Conservation (phyloP, 2,113 vertebrate species). For the Brienomyrus longianalis region DNA sequence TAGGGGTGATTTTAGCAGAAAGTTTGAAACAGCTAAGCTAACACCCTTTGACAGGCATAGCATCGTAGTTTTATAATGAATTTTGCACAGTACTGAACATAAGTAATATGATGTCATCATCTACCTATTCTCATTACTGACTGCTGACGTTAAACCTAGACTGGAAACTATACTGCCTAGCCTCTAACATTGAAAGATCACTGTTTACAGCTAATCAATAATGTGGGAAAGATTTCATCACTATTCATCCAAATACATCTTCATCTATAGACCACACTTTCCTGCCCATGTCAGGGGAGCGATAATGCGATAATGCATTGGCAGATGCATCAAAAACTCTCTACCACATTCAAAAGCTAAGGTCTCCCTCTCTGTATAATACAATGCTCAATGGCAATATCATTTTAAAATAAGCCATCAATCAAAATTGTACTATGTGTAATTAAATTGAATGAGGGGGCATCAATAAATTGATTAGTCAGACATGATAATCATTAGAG, state of each 20-base stretch:
- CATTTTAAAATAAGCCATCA: neutral
- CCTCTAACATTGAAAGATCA: neutral
- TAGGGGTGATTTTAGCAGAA: no score
- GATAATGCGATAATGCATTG: neutral
- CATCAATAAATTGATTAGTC: neutral
- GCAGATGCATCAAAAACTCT: neutral
- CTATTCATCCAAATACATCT: neutral
- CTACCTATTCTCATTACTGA: neutral
- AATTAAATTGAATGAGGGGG: neutral
- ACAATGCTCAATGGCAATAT: neutral
- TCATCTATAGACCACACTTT: neutral
- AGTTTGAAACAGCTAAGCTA: no score
- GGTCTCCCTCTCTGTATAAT: neutral
- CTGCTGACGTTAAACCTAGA: neutral
- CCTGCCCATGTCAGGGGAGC: neutral
- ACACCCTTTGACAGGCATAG: no score
- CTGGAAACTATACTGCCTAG: neutral
- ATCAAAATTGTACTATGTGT: neutral
- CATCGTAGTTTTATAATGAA: no score
- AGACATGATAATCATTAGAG: neutral
- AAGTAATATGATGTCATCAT: neutral
- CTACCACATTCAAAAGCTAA: neutral
- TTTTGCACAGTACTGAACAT: neutral
- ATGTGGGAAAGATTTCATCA: neutral
- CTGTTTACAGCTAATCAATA: neutral